Base-by-base conservation (phyloP, 2,888 invertebrate genomes). In the Sinopyrophorus schimmeli region DNA sequence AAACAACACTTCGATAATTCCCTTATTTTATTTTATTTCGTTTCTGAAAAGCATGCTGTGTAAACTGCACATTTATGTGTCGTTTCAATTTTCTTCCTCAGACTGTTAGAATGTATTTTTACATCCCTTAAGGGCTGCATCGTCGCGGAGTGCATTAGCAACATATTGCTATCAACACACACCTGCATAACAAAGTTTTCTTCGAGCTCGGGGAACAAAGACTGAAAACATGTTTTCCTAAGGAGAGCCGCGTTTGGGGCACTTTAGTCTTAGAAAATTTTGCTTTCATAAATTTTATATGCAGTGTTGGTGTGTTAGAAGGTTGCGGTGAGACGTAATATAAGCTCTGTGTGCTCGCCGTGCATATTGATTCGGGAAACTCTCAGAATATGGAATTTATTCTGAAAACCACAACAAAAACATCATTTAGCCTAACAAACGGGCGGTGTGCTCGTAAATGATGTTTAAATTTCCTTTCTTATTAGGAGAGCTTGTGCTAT, bases 251-350 rank as follows among this genome's bases (percentile, higher is more conserved):
- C 30, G 31, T 28, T 11, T 43, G 32, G 27, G 52, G 42, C 51
- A 56, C 47, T 57, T 58, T 57, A 38, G 56, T 54, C 57, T 58
- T 57, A 42, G 31, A 57, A 58, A 64, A 61, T 61, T 65, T 63
- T 62, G 55, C 57, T 63, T 64, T 63, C 62, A 65, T 65, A 64
- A 65, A 66, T 65, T 64, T 64, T 65, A 64, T 64, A 65, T 63
- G 61, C 62, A 57, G 57, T 53, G 60, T 55, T 49, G 59, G 59
- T n/a, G n/a, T n/a, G n/a, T 53, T 57, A 55, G 58, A 57, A 51
- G 47, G 51, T 26, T 55, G 52, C 38, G 47, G 54, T 42, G 53
- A 58, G 58, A 55, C 42, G 58, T 59, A 63, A 63, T 63, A 63
- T 61, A 58, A 62, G 60, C 58, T 55, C 50, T 51, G 53, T 51